These are phyloP conservation scores for Sitophilus oryzae DNA, from an alignment of 1,140 invertebrate species.

Conservation along the genomic window DNA sequence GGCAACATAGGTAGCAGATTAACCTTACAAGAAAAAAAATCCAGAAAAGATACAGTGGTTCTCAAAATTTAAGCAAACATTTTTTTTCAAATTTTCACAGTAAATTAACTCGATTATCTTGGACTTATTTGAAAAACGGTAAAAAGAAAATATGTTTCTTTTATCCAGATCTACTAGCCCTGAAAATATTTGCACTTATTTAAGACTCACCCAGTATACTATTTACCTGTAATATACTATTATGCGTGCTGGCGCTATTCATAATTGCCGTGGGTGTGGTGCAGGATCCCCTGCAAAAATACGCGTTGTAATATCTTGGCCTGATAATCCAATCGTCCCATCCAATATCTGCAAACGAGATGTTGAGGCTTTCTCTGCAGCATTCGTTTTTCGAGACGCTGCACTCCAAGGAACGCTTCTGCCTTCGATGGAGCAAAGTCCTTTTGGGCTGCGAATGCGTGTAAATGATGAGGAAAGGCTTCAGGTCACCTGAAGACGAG, in stretches of 20 bases:
- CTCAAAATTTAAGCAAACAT: no score
- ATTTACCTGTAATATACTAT: conserved; percentile 65
- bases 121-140: no score
- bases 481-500: conserved; percentile 56
- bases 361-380: conserved; percentile 73
- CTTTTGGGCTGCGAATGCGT: conserved; percentile 51
- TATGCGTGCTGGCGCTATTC: conserved; percentile 58
- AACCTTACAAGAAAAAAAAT: no score
- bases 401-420: conserved; percentile 64
- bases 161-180: no score
- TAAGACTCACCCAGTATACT: no score
- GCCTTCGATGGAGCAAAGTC: conserved; percentile 48
- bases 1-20: no score
- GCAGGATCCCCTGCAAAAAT: conserved; percentile 78
- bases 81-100: no score
- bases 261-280: conserved; percentile 61
- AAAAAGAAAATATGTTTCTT: no score
- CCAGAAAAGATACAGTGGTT: no score
- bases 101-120: no score
- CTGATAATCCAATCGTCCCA: conserved; percentile 85
- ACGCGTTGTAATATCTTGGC: conserved; percentile 73
- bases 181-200: no score
- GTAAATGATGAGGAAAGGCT: conserved; percentile 69
- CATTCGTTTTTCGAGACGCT: conserved; percentile 65
- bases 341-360: conserved; percentile 76